phyloP scores from a whole-genome alignment of 1,140 invertebrate species.

The Eulimnadia texana region DNA sequence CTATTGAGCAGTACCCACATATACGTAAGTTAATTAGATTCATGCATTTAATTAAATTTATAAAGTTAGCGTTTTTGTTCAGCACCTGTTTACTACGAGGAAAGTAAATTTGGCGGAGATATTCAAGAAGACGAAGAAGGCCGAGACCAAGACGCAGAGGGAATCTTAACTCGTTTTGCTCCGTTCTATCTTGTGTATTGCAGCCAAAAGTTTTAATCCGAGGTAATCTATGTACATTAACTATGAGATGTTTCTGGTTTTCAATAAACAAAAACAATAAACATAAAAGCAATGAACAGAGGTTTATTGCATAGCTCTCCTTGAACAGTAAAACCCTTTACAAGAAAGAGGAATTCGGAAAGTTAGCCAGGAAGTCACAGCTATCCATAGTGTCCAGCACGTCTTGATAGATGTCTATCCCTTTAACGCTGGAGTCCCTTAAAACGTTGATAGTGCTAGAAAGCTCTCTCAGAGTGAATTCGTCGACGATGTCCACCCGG shows the following conservation, averaged over 20 bases:
- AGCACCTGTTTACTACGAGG: neutral
- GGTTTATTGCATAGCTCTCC: too few species aligned
- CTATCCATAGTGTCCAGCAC: too few species aligned
- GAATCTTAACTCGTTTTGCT: neutral
- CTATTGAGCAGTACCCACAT: constrained; percentile 7
- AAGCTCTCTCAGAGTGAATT: too few species aligned
- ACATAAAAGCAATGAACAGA: too few species aligned
- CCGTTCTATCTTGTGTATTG: neutral
- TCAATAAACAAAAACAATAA: neutral
- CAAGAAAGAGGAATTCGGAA: too few species aligned
- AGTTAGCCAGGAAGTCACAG: too few species aligned
- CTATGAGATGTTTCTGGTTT: neutral
- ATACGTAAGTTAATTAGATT: constrained; percentile 5
- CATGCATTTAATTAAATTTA: neutral
- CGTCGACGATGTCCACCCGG: too few species aligned
- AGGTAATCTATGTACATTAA: neutral
- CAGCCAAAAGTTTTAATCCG: neutral
- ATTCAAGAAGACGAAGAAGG: neutral
- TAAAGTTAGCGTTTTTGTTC: neutral
- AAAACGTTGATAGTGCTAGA: too few species aligned
- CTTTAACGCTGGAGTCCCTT: too few species aligned
- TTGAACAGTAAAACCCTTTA: too few species aligned
- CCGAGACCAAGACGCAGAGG: neutral
- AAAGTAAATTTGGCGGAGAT: neutral
- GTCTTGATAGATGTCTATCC: too few species aligned